Conservation (phyloP, 2,113 vertebrate genomes). For the Penelope pileata region DNA sequence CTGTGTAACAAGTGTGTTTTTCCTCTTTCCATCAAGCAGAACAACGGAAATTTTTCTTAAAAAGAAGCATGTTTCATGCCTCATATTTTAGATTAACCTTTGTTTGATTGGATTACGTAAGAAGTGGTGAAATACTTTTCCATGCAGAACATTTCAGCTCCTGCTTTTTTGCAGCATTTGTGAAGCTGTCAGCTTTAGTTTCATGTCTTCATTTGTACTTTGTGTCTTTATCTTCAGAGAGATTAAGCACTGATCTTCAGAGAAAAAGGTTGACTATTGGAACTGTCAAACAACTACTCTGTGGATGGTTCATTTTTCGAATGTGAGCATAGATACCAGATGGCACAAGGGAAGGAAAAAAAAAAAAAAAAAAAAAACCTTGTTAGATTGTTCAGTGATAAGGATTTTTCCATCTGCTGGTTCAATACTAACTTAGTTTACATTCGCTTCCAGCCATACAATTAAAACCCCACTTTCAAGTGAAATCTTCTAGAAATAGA, state of each 20-base stretch:
- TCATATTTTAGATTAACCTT: slow-evolving; percentile 60
- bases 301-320: slow-evolving; percentile 59
- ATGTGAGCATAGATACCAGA: slow-evolving; percentile 66
- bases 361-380: background rate
- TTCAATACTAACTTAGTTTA: slow-evolving; percentile 79
- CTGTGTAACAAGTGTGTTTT: background rate
- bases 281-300: slow-evolving; percentile 5
- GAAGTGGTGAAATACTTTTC: slow-evolving; percentile 47
- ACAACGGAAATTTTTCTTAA: background rate
- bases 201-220: slow-evolving; percentile 50
- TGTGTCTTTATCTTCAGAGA: slow-evolving; percentile 32
- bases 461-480: slow-evolving; percentile 63
- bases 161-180: slow-evolving; percentile 38
- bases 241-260: slow-evolving; percentile 34
- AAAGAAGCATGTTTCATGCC: background rate
- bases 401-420: slow-evolving; percentile 73
- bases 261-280: slow-evolving; percentile 5
- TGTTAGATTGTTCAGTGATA: slow-evolving; percentile 70
- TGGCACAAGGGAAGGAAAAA: slow-evolving; percentile 6
- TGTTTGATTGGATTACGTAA: slow-evolving; percentile 43
- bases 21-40: background rate
- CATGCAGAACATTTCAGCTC: slow-evolving; percentile 11
- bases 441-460: slow-evolving; percentile 70
- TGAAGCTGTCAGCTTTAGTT: slow-evolving; percentile 51
- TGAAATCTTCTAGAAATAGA: slow-evolving; percentile 27